These are phyloP conservation scores for Aphidius ervi DNA, from an alignment of 1,140 invertebrate species.

Conservation along the genomic window DNA sequence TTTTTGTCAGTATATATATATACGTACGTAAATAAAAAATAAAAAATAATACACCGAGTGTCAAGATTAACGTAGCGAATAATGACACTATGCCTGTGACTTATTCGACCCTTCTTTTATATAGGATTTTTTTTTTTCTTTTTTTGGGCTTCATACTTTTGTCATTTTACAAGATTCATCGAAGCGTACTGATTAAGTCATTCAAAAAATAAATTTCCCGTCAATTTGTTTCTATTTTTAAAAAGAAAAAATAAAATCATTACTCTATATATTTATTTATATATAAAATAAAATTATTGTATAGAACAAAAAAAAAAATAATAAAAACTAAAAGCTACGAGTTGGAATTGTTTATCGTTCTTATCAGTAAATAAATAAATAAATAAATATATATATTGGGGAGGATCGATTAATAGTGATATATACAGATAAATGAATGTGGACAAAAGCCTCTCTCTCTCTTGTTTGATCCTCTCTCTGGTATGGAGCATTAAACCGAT, in stretches of 20 bases:
- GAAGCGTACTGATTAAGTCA: slow-evolving; percentile 14
- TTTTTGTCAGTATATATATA: too few species aligned
- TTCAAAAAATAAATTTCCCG: too few species aligned
- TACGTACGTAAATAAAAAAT: not conserved
- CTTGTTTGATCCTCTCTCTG: not conserved
- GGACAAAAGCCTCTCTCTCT: slow-evolving; percentile 10
- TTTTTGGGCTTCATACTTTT: slow-evolving; percentile 18
- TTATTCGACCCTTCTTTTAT: slow-evolving; percentile 1
- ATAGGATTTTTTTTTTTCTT: not conserved
- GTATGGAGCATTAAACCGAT: slow-evolving; percentile 19
- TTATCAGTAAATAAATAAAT: slow-evolving; percentile 10
- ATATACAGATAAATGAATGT: slow-evolving; percentile 4
- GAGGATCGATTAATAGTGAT: slow-evolving; percentile 17
- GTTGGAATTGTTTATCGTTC: slow-evolving; percentile 15
- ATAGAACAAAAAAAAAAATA: not conserved
- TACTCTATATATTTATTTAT: too few species aligned
- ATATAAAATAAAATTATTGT: not conserved
- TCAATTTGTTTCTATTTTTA: too few species aligned
- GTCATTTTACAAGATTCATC: slow-evolving; percentile 5
- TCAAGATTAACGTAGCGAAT: slow-evolving; percentile 35
- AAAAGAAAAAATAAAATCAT: too few species aligned
- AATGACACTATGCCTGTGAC: slow-evolving; percentile 26
- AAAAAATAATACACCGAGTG: slow-evolving; percentile 17
- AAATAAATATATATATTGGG: too few species aligned
- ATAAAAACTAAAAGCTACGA: not conserved